Base-by-base conservation (phyloP, 2,113 vertebrate species). In the Pollachius pollachius region DNA sequence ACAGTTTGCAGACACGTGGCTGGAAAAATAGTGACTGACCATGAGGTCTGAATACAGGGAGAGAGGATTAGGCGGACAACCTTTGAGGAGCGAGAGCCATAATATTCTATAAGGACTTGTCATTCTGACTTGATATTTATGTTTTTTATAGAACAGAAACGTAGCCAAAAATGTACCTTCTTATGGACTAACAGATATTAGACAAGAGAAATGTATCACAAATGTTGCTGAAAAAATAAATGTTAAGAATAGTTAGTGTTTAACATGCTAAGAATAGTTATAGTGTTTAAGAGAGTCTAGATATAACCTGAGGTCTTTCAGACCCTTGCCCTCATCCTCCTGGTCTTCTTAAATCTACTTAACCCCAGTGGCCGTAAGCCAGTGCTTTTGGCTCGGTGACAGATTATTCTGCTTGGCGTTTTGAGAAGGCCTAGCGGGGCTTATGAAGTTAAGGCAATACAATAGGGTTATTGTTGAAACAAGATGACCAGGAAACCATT, bases 381-480 rank as follows among this genome's bases (percentile, higher is more conserved):
- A 15, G 18, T 30, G 15, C 54, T 17, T 57, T 52, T 11, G 63
- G 71, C 74, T 65, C 59, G 18, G 5, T 56, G 17, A 69, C 25
- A 69, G 70, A 73, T 78, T 41, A 81, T 71, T 71, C 68, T 75
- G 56, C 17, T 21, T 2, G 57, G 16, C 63, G 30, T 82, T 74
- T 72, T 79, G 69, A 75, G 67, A 48, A 19, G 13, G 67, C 63
- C 71, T 72, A 48, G 25, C 15, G 64, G 52, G 71, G 83, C 52
- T 84, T 75, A 76, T 57, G 69, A 72, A 4, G 17, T 56, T 67
- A 71, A 66, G 74, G 72, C 71, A 61, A 30, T 61, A 84, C 82
- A 85, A 79, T 65, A 70, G 74, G 54, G 68, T 60, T 64, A 77
- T 64, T 78, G 77, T 79, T 79, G 81, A 75, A 78, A 75, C 67